Conservation (phyloP, 2,888 invertebrate species). For the Syrphus vitripennis region DNA sequence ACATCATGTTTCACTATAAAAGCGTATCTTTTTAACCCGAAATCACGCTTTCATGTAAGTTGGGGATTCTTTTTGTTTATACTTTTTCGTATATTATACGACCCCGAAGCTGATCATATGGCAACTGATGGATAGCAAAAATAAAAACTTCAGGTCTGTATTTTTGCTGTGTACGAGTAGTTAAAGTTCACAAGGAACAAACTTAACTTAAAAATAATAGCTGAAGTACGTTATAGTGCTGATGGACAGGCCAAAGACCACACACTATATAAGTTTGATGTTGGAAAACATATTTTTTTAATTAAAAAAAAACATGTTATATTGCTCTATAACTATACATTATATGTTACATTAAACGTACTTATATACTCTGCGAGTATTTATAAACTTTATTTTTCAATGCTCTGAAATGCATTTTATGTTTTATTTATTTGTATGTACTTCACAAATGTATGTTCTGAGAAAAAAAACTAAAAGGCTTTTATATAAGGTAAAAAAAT, state of each 20-base stretch:
- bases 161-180: not conserved
- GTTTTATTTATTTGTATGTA: no score
- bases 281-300: not conserved
- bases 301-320: not conserved
- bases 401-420: no score
- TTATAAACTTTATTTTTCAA: no score
- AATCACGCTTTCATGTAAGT: slow-evolving; percentile 48
- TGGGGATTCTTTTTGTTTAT: not conserved
- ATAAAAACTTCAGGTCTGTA: not conserved
- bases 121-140: not conserved
- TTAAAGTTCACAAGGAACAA: not conserved
- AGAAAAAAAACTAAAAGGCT: no score
- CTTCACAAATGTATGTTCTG: no score
- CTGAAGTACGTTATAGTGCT: not conserved
- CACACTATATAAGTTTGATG: not conserved
- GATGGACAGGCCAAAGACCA: not conserved
- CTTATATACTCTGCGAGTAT: no score
- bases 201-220: slow-evolving; percentile 14
- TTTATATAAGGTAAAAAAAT: no score
- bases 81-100: not conserved
- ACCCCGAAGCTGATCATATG: not conserved
- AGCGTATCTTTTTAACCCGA: slow-evolving; percentile 33
- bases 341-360: no score
- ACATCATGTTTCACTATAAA: no score
- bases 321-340: not conserved